Evolutionary conservation across 2,888 invertebrate genomes (phyloP), one percentile per base, ranked within the genome.

Genomic region (Adelognathus sp.): DNA sequence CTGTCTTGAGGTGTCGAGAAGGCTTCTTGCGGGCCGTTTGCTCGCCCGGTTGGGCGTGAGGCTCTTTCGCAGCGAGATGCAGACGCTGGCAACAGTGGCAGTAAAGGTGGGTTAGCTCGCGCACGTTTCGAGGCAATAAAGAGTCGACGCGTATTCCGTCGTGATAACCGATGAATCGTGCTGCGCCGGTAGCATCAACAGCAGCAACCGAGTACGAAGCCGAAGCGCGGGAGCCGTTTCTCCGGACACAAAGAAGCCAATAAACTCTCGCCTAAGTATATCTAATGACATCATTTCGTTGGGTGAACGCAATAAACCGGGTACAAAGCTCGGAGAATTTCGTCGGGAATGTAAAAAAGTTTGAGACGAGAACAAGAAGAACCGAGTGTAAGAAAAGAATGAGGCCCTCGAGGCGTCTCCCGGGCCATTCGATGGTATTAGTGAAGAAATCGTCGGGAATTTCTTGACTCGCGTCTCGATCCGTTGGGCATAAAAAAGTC

Each of bases 221-320:
- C 18, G 46, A 54, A 54, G 82, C 81, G 79, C 86, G 76, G 83
- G 80, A 86, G 85, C 83, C 80, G 83, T 83, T 81, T 75, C 80
- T 73, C 78, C 63, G 84, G n/a, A 82, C 84, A 84, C 86, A 88
- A 88, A 81, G 85, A 85, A 73, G 82, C 69, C 85, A 80, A 89
- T 89, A 89, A 89, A 89, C 81, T 86, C 82, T 80, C 81, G 76
- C 85, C 87, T 88, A 88, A 89, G 88, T 88, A 89, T 88, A 86
- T 86, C 88, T 89, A 89, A 89, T 89, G 88, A 87, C 88, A 88
- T 88, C 88, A 88, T 89, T 88, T 81, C 86, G 82, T 83, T 81
- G 81, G 84, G 81, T 78, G 71, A 82, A 80, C 79, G 86, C 82
- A 86, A 88, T 88, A 86, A 88, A 88, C 82, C 76, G 84, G n/a